These are phyloP conservation scores for Cephus rjabovi DNA, from an alignment of 2,888 invertebrate genomes.

Conservation along the genomic window DNA sequence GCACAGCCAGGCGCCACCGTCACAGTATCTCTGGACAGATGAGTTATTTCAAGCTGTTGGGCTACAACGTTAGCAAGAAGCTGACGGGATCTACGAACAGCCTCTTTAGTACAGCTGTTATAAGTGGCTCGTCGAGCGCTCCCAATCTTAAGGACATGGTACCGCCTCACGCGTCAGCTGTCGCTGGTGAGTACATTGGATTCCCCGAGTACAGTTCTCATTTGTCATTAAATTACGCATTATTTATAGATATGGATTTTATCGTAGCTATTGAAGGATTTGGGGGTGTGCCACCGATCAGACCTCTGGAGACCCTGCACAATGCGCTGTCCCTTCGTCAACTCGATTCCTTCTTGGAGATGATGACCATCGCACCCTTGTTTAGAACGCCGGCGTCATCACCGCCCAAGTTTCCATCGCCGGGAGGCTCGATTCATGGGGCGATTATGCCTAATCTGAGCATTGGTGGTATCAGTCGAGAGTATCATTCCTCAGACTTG, in stretches of 20 bases:
- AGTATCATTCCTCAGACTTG: slow-evolving; percentile 54
- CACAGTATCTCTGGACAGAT: slow-evolving; percentile 97
- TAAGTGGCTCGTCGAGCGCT: slow-evolving; percentile 93
- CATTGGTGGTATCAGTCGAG: slow-evolving; percentile 50
- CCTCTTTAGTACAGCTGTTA: slow-evolving; percentile 95
- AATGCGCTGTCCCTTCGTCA: slow-evolving; percentile 94
- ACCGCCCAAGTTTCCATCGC: slow-evolving; percentile 75
- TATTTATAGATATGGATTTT: slow-evolving; percentile 8
- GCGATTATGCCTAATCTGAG: slow-evolving; percentile 46
- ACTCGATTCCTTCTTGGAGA: slow-evolving; percentile 89
- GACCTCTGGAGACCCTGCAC: slow-evolving; percentile 97
- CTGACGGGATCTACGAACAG: slow-evolving; percentile 81
- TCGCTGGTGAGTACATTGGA: slow-evolving; percentile 75
- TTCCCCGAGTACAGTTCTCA: neutral
- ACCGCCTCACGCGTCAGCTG: slow-evolving; percentile 77
- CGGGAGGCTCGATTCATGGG: slow-evolving; percentile 56
- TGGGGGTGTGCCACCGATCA: slow-evolving; percentile 93
- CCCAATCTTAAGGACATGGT: slow-evolving; percentile 91
- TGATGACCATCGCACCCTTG: slow-evolving; percentile 82
- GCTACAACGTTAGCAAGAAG: slow-evolving; percentile 79
- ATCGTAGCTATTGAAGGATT: slow-evolving; percentile 82
- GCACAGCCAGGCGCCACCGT: slow-evolving; percentile 84
- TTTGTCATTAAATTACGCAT: slow-evolving; percentile 1
- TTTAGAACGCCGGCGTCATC: slow-evolving; percentile 80
- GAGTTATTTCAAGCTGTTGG: slow-evolving; percentile 92